Conservation (phyloP, 2,113 vertebrate genomes). For the Dicrurus megarhynchus region DNA sequence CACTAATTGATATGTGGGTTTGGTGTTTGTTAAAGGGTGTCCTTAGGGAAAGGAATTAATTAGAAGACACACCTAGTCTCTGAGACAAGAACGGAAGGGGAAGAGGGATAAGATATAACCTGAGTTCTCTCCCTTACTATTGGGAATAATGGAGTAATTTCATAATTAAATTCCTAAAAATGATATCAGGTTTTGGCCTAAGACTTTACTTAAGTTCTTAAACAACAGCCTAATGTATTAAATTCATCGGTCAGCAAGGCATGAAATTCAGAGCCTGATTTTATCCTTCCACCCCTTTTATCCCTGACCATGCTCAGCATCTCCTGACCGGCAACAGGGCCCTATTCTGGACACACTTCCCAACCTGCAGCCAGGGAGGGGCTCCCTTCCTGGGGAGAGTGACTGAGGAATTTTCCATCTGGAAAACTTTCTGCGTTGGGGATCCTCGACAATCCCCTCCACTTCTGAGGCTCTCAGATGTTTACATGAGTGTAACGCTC, state of each 20-base stretch:
- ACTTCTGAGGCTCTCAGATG: background rate
- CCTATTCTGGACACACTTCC: background rate
- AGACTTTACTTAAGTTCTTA: background rate
- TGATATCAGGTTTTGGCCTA: background rate
- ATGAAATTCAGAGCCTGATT: background rate
- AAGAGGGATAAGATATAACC: background rate
- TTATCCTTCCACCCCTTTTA: background rate
- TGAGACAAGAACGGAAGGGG: background rate
- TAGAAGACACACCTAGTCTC: background rate
- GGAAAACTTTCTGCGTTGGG: background rate
- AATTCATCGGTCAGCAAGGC: background rate
- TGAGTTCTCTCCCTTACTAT: background rate
- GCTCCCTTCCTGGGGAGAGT: background rate
- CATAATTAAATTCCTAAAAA: background rate
- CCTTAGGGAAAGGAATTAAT: background rate
- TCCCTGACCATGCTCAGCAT: fast-evolving
- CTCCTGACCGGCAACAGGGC: background rate
- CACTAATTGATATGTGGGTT: background rate
- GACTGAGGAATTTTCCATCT: background rate
- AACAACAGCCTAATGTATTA: background rate
- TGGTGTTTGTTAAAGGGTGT: background rate
- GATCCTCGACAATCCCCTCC: background rate
- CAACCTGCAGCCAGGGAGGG: background rate
- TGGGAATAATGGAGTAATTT: background rate
- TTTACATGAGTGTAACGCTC: background rate